A percentile compares a stretch with the other conserved stretches of the same genome.
Evolutionary conservation across 2,797 vertebrate species (phyloP).

Genomic region (Pantherophis vulpinus): DNA sequence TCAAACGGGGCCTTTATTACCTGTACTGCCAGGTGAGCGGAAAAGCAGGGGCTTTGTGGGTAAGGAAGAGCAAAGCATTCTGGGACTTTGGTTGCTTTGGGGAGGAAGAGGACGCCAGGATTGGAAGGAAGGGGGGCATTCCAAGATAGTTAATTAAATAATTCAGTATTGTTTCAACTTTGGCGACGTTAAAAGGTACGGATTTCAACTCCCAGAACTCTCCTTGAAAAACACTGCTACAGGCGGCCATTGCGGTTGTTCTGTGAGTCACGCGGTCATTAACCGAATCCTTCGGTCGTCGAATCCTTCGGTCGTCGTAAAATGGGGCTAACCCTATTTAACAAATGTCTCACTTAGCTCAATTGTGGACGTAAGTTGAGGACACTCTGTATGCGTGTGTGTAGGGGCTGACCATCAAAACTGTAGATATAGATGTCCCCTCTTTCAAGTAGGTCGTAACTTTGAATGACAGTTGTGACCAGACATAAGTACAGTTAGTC

Average conservation of each 20-base stretch:
- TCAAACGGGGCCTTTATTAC: conserved; percentile 84
- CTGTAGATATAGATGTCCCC: neutral
- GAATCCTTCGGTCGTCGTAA: neutral
- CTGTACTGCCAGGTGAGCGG: conserved; percentile 88
- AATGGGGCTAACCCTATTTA: neutral
- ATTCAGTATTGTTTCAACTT: neutral
- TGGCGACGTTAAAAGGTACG: neutral
- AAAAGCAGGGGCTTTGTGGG: neutral
- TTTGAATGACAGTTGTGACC: too few species aligned
- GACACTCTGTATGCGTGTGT: neutral
- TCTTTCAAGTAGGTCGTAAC: neutral
- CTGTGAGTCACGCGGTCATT: too few species aligned
- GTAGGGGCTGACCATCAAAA: neutral
- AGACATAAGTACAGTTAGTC: neutral
- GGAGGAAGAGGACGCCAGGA: neutral
- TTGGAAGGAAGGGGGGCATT: neutral
- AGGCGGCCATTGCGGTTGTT: too few species aligned
- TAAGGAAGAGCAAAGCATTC: neutral
- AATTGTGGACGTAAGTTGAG: neutral
- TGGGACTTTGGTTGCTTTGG: neutral
- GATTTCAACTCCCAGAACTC: neutral
- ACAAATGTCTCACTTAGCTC: neutral
- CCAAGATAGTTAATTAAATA: neutral
- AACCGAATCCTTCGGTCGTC: too few species aligned
- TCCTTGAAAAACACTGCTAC: neutral